Evolutionary conservation across 2,797 vertebrate species (phyloP).

Genomic region (Acipenser ruthenus): DNA sequence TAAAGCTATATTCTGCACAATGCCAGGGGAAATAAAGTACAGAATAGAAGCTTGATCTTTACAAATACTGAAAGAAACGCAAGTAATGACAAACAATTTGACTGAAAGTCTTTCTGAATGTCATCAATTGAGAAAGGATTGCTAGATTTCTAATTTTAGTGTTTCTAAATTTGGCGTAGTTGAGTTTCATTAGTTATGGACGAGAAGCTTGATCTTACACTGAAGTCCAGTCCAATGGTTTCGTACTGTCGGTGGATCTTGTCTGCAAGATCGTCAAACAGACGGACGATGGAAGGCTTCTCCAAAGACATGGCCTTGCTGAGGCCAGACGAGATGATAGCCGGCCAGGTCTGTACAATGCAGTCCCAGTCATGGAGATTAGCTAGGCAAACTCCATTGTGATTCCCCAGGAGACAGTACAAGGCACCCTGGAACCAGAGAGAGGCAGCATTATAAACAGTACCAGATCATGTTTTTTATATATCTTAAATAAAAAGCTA

Average conservation of each 20-base stretch:
- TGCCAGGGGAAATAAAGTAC: too few relatives aligned
- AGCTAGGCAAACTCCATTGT: slow-evolving; percentile 82
- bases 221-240: slow-evolving; percentile 86
- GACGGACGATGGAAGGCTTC: slow-evolving; percentile 92
- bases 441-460: too few relatives aligned
- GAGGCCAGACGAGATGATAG: slow-evolving; percentile 84
- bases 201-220: slow-evolving; percentile 59
- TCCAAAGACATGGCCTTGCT: slow-evolving; percentile 93
- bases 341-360: slow-evolving; percentile 87
- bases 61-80: too few relatives aligned
- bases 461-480: too few relatives aligned
- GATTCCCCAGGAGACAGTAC: slow-evolving; percentile 92
- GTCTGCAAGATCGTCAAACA: slow-evolving; percentile 93
- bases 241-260: slow-evolving; percentile 95
- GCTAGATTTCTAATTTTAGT: too few relatives aligned
- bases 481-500: too few relatives aligned
- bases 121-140: too few relatives aligned
- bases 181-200: slow-evolving; percentile 4
- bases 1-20: too few relatives aligned
- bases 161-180: too few relatives aligned
- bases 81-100: background rate
- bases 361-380: slow-evolving; percentile 96
- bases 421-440: slow-evolving; percentile 75
- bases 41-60: background rate
- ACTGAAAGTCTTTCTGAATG: too few relatives aligned